phyloP scores from a whole-genome alignment of 2,888 invertebrate species.

The Eustalomyia histrio region DNA sequence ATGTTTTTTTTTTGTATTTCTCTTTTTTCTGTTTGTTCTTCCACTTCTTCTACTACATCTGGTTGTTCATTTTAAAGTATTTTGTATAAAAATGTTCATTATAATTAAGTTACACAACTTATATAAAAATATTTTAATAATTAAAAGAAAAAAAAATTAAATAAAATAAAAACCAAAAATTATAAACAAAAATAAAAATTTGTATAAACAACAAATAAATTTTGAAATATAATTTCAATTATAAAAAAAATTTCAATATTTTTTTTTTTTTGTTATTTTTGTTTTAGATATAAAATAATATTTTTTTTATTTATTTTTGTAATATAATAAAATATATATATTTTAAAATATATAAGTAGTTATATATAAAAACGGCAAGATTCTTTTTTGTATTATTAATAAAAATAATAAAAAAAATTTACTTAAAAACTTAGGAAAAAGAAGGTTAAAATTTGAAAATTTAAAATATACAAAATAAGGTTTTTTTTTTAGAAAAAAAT shows the following conservation, averaged over 20 bases:
- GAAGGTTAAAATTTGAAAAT: conserved; percentile 6
- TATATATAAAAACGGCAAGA: conserved; percentile 62
- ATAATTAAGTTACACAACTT: conserved; percentile 62
- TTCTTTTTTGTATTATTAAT: conserved; percentile 39
- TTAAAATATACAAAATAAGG: conserved; percentile 42
- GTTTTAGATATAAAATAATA: conserved; percentile 1
- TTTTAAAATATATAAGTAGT: conserved; percentile 16
- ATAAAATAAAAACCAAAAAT: conserved; percentile 42
- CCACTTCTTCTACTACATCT: conserved; percentile 31
- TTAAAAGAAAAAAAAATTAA: conserved; percentile 40
- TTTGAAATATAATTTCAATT: conserved; percentile 27
- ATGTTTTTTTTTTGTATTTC: conserved; percentile 40
- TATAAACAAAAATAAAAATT: conserved; percentile 21
- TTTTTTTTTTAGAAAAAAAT: conserved; percentile 26
- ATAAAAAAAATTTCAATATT: background rate
- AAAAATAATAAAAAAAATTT: conserved; percentile 42
- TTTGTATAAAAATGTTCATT: conserved; percentile 44
- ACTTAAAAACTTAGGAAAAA: conserved; percentile 11
- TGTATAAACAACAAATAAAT: conserved; percentile 25
- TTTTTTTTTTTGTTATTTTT: background rate
- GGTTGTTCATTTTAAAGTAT: conserved; percentile 21
- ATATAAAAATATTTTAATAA: conserved; percentile 37
- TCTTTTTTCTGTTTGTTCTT: conserved; percentile 43
- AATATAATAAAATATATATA: conserved; percentile 3
- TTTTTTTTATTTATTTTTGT: background rate